These are phyloP conservation scores for Malacoctenus gilli DNA, from an alignment of 2,797 vertebrate genomes.

Conservation along the genomic window DNA sequence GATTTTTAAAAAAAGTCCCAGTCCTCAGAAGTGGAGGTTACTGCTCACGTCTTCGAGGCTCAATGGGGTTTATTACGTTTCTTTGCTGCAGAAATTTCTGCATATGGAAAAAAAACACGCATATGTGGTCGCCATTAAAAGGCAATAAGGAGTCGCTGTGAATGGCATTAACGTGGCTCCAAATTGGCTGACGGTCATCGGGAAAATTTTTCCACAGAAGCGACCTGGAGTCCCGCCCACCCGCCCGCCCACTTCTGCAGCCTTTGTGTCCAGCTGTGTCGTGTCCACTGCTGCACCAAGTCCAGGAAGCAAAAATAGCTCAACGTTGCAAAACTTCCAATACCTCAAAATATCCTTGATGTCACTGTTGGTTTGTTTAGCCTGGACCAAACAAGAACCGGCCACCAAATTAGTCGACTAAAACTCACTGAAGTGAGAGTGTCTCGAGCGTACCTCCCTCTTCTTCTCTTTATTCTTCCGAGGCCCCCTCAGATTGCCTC, in stretches of 20 bases:
- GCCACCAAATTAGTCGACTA: conserved; percentile 24
- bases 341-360: conserved; percentile 43
- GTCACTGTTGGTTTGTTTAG: conserved; percentile 51
- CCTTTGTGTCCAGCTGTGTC: conserved; percentile 44
- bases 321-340: conserved; percentile 57
- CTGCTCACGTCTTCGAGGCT: conserved; percentile 17
- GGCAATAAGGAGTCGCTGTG: conserved; percentile 26
- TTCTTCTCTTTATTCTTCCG: too few species aligned
- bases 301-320: conserved; percentile 66
- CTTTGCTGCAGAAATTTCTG: conserved; percentile 9
- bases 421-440: conserved; percentile 25
- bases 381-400: conserved; percentile 27
- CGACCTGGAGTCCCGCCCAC: conserved; percentile 33
- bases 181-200: conserved; percentile 31
- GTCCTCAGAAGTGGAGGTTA: not conserved
- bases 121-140: conserved; percentile 26
- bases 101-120: conserved; percentile 33
- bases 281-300: conserved; percentile 38
- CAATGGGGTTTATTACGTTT: not conserved
- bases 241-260: conserved; percentile 28
- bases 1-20: conserved; percentile 15
- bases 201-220: conserved; percentile 48
- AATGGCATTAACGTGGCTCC: conserved; percentile 42
- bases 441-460: too few species aligned
- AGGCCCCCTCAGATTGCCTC: too few species aligned